Conservation (phyloP, 2,888 invertebrate species). For the Hydropsyche betteni region DNA sequence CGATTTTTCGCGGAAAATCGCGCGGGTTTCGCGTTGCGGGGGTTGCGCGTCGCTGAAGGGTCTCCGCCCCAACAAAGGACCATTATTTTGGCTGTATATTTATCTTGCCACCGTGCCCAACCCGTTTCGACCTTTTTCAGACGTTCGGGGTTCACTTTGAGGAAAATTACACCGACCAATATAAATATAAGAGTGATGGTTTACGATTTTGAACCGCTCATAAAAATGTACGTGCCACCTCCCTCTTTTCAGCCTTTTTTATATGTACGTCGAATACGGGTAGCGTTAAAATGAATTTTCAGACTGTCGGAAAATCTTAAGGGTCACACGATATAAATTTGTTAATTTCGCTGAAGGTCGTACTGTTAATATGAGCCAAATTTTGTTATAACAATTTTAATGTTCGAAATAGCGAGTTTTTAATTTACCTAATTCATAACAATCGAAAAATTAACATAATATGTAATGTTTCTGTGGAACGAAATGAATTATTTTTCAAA, state of each 20-base stretch:
- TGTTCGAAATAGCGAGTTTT: too few relatives aligned
- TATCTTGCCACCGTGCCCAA: slow-evolving; percentile 40
- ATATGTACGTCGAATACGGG: background rate
- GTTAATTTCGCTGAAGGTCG: too few relatives aligned
- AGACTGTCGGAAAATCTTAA: background rate
- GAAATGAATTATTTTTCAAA: too few relatives aligned
- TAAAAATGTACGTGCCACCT: slow-evolving; percentile 14
- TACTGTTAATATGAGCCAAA: too few relatives aligned
- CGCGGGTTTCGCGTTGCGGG: background rate
- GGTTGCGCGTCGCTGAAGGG: slow-evolving; percentile 28
- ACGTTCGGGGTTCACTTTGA: slow-evolving; percentile 45
- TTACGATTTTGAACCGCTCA: slow-evolving; percentile 40
- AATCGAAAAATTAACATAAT: too few relatives aligned
- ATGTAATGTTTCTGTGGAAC: too few relatives aligned
- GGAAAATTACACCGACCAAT: slow-evolving; percentile 44
- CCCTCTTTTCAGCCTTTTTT: background rate
- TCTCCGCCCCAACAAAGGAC: slow-evolving; percentile 38
- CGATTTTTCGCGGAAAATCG: background rate
- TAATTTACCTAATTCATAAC: too few relatives aligned
- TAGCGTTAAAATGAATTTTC: slow-evolving; percentile 6
- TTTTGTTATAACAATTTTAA: too few relatives aligned
- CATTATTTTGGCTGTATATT: slow-evolving; percentile 42
- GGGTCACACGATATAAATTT: background rate
- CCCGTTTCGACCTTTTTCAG: slow-evolving; percentile 42
- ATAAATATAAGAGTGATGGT: slow-evolving; percentile 45